These are phyloP conservation scores for Lutraria lutraria DNA, from an alignment of 2,888 invertebrate species.

Conservation along the genomic window DNA sequence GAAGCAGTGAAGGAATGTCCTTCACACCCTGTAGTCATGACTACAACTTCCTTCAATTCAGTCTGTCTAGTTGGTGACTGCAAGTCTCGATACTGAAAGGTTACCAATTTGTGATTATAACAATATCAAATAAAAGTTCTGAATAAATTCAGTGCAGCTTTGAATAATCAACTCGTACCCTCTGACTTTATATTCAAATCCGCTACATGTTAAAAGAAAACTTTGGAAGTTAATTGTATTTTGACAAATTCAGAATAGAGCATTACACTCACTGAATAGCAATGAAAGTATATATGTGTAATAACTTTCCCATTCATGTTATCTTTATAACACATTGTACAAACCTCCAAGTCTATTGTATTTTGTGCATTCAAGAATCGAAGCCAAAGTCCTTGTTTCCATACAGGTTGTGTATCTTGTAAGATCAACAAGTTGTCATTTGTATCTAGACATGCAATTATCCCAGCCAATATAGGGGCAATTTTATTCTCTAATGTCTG, in stretches of 20 bases:
- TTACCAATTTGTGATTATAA: not conserved
- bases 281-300: too few species aligned
- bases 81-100: conserved; percentile 62
- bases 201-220: too few species aligned
- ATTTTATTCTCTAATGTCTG: conserved; percentile 80
- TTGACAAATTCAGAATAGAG: too few species aligned
- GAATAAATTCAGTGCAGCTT: not conserved
- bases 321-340: not conserved
- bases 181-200: too few species aligned
- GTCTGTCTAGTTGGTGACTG: conserved; percentile 67
- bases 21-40: conserved; percentile 74
- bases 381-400: conserved; percentile 80
- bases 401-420: conserved; percentile 58
- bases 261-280: too few species aligned
- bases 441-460: conserved; percentile 81
- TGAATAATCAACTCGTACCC: too few species aligned
- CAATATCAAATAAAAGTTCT: not conserved
- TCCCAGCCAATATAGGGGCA: conserved; percentile 80
- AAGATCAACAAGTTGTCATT: conserved; percentile 82
- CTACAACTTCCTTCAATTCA: conserved; percentile 77
- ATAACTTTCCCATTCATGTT: too few species aligned
- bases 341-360: conserved; percentile 65
- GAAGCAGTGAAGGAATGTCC: conserved; percentile 67
- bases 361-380: conserved; percentile 69
- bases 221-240: too few species aligned